Percentiles rank a stretch among this genome's conserved stretches.
Evolutionary conservation across 2,113 vertebrate genomes (phyloP).

Genomic region (Onychostruthus taczanowskii): DNA sequence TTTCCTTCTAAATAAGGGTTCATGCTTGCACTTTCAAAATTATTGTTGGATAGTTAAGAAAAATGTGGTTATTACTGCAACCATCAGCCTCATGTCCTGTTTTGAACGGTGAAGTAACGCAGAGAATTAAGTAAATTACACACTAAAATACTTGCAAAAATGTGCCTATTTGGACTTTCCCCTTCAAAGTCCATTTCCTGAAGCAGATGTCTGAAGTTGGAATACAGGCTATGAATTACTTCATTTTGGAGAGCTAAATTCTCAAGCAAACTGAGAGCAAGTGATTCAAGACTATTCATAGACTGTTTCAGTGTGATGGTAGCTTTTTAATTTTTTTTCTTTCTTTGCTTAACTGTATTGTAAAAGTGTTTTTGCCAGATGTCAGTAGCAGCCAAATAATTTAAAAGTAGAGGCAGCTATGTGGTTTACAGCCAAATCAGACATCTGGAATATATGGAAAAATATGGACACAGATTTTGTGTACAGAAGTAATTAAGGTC

Average conservation of each 20-base stretch:
- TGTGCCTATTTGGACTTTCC: background rate
- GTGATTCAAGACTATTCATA: background rate
- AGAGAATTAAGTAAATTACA: background rate
- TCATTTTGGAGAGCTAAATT: background rate
- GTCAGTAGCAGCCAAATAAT: background rate
- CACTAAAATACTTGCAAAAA: background rate
- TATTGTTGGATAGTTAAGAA: background rate
- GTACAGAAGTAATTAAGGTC: background rate
- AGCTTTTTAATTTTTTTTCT: background rate
- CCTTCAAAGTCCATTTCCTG: background rate
- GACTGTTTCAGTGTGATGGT: background rate
- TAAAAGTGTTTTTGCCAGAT: background rate
- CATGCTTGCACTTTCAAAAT: background rate
- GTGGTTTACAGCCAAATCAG: background rate
- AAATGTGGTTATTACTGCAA: background rate
- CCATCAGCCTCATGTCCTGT: background rate
- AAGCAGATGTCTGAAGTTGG: background rate
- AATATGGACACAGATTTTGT: background rate
- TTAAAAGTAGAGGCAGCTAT: background rate
- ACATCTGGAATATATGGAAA: background rate
- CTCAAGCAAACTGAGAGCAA: background rate
- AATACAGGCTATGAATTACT: background rate
- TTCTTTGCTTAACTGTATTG: background rate
- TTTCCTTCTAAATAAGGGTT: background rate
- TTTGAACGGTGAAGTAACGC: background rate